Conservation (phyloP, 1,140 invertebrate genomes). For the Psilanteris sp. region DNA sequence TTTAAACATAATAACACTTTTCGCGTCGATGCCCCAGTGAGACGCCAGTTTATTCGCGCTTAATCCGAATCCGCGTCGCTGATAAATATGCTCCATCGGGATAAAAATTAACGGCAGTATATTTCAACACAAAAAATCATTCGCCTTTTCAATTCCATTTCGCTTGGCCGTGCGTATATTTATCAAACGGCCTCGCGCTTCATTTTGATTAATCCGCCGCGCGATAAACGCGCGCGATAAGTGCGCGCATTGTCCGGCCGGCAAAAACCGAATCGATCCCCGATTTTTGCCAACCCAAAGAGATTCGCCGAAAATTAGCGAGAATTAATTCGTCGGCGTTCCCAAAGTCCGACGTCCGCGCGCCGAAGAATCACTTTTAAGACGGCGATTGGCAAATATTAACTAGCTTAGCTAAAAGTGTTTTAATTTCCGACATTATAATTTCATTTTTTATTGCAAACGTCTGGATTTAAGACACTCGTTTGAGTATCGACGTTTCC, state of each 20-base stretch:
- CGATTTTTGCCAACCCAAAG: too few relatives aligned
- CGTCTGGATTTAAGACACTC: too few relatives aligned
- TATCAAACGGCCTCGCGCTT: conserved; percentile 21
- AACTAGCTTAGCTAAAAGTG: too few relatives aligned
- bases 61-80: conserved; percentile 7
- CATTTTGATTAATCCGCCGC: conserved; percentile 26
- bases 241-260: conserved; percentile 6
- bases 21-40: not conserved
- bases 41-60: not conserved
- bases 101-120: conserved; percentile 16
- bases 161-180: conserved; percentile 6
- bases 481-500: too few relatives aligned
- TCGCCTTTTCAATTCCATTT: conserved; percentile 32
- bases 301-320: too few relatives aligned
- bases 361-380: too few relatives aligned
- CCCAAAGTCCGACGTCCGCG: too few relatives aligned
- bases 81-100: conserved; percentile 13
- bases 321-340: too few relatives aligned
- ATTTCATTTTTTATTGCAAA: too few relatives aligned
- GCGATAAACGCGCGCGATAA: conserved; percentile 21
- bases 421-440: too few relatives aligned
- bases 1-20: conserved; percentile 14
- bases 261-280: conserved; percentile 11
- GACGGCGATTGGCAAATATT: too few relatives aligned
- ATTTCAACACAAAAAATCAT: conserved; percentile 27